phyloP scores from a whole-genome alignment of 2,797 vertebrate genomes.

The Phoebastria nigripes region DNA sequence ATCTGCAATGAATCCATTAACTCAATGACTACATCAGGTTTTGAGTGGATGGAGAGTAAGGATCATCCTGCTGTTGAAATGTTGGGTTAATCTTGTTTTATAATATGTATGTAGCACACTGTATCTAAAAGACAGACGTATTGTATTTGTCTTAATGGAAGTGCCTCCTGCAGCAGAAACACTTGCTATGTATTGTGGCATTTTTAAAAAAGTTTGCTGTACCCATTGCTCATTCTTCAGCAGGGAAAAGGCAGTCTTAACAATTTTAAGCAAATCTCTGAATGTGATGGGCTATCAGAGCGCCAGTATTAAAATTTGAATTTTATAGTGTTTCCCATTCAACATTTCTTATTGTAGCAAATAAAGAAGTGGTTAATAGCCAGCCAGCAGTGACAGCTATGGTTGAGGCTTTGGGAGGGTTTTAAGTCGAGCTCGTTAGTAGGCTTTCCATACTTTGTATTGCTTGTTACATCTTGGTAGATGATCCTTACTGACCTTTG shows the following conservation, averaged over 20 bases:
- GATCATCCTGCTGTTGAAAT: slow-evolving; percentile 98
- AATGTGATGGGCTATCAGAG: slow-evolving; percentile 73
- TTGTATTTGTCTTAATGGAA: slow-evolving; percentile 89
- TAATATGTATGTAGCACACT: slow-evolving; percentile 87
- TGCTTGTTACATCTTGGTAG: slow-evolving; percentile 5
- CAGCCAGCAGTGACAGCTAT: slow-evolving; percentile 40
- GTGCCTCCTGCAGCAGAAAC: slow-evolving; percentile 90
- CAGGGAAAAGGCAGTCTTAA: slow-evolving; percentile 72
- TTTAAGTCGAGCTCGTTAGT: slow-evolving; percentile 22
- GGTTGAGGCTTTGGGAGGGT: slow-evolving; percentile 46
- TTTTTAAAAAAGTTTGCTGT: slow-evolving; percentile 81
- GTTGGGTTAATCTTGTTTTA: slow-evolving; percentile 88
- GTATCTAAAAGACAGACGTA: slow-evolving; percentile 85
- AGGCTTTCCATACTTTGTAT: background rate
- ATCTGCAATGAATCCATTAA: slow-evolving; percentile 90
- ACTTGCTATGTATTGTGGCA: slow-evolving; percentile 81
- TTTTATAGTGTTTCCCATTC: slow-evolving; percentile 63
- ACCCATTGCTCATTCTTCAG: slow-evolving; percentile 75
- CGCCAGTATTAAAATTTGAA: slow-evolving; percentile 75
- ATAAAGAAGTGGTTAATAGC: slow-evolving; percentile 38
- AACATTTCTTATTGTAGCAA: slow-evolving; percentile 58
- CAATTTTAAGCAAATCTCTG: slow-evolving; percentile 70
- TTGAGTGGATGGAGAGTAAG: slow-evolving; percentile 99
- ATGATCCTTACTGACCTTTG: slow-evolving; percentile 39
- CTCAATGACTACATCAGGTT: slow-evolving; percentile 84